Percentiles rank a stretch among this genome's conserved stretches.
These are phyloP conservation scores for Liolophura sinensis DNA, from an alignment of 1,140 invertebrate genomes.

Conservation along the genomic window DNA sequence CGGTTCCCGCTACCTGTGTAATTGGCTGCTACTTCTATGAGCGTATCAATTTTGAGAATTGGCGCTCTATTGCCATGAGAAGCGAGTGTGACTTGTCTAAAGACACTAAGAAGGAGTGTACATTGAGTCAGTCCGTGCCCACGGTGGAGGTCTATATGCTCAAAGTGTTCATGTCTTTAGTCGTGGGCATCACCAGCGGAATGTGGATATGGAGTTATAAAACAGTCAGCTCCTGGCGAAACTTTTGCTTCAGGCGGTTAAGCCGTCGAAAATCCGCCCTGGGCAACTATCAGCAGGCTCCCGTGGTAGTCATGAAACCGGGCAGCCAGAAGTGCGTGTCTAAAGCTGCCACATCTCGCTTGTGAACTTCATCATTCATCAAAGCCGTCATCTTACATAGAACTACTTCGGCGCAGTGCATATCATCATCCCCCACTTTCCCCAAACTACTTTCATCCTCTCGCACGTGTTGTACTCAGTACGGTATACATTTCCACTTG, in stretches of 20 bases:
- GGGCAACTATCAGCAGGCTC: constrained; percentile 43
- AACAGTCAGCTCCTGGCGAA: constrained; percentile 52
- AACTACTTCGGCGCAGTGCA: no score
- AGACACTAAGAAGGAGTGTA: constrained; percentile 36
- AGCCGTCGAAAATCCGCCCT: constrained; percentile 40
- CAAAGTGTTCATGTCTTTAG: constrained; percentile 66
- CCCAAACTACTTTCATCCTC: no score
- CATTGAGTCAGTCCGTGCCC: constrained; percentile 55
- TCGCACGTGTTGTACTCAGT: no score
- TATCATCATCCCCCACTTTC: no score
- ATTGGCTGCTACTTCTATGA: constrained; percentile 95
- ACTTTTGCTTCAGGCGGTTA: constrained; percentile 49
- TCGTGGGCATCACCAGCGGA: constrained; percentile 65
- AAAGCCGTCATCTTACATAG: no score
- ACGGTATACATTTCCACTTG: no score
- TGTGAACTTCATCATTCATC: constrained; percentile 13
- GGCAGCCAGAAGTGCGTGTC: constrained; percentile 35
- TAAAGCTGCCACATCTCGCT: constrained; percentile 32
- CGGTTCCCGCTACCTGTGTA: constrained; percentile 89
- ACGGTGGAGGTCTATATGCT: constrained; percentile 65
- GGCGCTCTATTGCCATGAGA: constrained; percentile 35
- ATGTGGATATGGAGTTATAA: constrained; percentile 60
- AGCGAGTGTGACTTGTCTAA: constrained; percentile 21
- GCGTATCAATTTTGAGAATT: constrained; percentile 53
- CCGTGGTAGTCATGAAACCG: constrained; percentile 41